phyloP scores from a whole-genome alignment of 2,113 vertebrate genomes.

The Brachirus orientalis region DNA sequence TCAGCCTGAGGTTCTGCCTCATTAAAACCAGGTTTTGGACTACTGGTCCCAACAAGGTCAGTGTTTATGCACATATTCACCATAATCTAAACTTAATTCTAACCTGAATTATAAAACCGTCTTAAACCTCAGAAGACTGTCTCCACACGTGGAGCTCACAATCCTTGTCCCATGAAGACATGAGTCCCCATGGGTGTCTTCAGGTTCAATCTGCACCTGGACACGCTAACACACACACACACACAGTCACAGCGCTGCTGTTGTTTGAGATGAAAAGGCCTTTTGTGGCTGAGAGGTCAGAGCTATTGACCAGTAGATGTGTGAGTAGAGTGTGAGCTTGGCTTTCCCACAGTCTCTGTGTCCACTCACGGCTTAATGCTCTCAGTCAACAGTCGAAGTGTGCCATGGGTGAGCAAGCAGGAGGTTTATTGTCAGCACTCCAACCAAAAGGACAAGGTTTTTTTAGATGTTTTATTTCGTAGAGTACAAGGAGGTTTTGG shows the following conservation, averaged over 20 bases:
- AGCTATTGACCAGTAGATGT: conserved; percentile 76
- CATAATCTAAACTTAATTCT: neutral
- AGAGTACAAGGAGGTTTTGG: neutral
- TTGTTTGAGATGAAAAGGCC: conserved; percentile 74
- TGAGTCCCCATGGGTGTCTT: neutral
- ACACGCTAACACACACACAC: conserved; percentile 1
- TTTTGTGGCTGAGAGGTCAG: conserved; percentile 77
- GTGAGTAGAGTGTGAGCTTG: conserved; percentile 74
- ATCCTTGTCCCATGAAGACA: neutral
- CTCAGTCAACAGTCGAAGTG: conserved; percentile 78
- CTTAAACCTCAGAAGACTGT: neutral
- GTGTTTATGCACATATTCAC: neutral
- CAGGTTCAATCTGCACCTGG: conserved; percentile 5
- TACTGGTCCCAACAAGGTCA: no score
- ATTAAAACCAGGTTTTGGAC: no score
- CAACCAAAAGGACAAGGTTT: conserved; percentile 24
- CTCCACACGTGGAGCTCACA: neutral
- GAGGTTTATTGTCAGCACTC: conserved; percentile 55
- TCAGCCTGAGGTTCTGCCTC: no score
- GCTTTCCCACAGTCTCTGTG: conserved; percentile 80
- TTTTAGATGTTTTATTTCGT: conserved; percentile 6
- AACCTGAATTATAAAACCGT: neutral
- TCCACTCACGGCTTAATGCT: conserved; percentile 71
- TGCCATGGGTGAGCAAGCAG: conserved; percentile 76
- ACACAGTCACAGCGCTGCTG: conserved; percentile 46